Percentiles rank a stretch among this genome's conserved stretches.
These are phyloP conservation scores for Copsychus sechellarum DNA, from an alignment of 2,113 vertebrate genomes.

Conservation along the genomic window DNA sequence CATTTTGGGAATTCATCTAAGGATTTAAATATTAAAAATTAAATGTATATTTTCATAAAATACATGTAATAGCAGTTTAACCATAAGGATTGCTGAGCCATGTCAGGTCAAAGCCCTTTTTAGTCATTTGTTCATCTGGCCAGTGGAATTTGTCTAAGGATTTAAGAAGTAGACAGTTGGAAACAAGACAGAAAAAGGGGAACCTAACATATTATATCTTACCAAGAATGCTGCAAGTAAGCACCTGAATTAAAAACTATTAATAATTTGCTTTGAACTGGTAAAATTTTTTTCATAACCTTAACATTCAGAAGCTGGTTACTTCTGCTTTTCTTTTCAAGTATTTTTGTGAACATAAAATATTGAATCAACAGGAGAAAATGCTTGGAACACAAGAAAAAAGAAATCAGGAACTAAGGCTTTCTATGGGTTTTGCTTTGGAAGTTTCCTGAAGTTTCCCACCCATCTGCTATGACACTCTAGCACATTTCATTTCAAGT, in stretches of 20 bases:
- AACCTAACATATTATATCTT: not conserved
- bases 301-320: not conserved
- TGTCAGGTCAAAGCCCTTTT: not conserved
- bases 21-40: not conserved
- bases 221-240: not conserved
- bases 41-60: not conserved
- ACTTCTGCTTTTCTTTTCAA: not conserved
- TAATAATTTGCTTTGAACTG: not conserved
- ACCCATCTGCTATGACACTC: not conserved
- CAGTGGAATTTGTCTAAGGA: not conserved
- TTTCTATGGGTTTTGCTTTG: not conserved
- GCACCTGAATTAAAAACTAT: not conserved
- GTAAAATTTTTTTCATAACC: not conserved
- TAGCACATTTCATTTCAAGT: not conserved
- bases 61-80: not conserved
- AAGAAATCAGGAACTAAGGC: not conserved
- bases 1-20: not conserved
- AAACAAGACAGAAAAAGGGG: not conserved
- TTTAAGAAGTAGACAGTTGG: not conserved
- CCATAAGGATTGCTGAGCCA: not conserved
- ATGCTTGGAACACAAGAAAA: not conserved
- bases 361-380: not conserved
- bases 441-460: not conserved
- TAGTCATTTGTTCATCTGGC: not conserved
- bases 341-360: not conserved